Percentiles rank a stretch among this genome's conserved stretches.
These are phyloP conservation scores for Drosophila arizonae DNA, from an alignment of 1,140 invertebrate species.

Conservation along the genomic window DNA sequence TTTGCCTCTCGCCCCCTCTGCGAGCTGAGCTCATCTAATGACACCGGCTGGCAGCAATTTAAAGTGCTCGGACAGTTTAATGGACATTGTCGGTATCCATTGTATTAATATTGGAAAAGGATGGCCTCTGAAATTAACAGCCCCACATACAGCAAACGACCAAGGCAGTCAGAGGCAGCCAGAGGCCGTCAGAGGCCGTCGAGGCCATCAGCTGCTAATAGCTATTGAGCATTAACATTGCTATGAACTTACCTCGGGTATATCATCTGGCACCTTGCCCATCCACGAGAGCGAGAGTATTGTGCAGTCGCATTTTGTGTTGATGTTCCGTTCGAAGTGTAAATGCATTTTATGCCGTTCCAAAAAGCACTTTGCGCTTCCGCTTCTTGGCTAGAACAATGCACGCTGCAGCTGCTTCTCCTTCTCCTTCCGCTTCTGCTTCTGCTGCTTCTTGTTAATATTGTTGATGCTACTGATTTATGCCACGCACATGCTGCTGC, in stretches of 20 bases:
- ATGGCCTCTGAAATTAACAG: constrained; percentile 20
- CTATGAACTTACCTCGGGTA: constrained; percentile 90
- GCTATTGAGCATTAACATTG: constrained; percentile 23
- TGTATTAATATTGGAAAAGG: constrained; percentile 64
- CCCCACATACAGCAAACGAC: background rate
- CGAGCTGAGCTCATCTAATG: constrained; percentile 37
- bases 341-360: constrained; percentile 88
- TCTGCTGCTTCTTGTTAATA: constrained; percentile 25
- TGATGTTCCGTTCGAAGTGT: constrained; percentile 95
- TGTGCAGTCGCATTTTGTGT: constrained; percentile 96
- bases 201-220: constrained; percentile 32
- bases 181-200: too few relatives aligned
- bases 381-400: constrained; percentile 30
- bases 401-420: constrained; percentile 18
- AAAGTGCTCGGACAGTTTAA: constrained; percentile 67
- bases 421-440: constrained; percentile 26
- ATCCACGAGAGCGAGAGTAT: constrained; percentile 98
- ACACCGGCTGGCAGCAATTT: constrained; percentile 43
- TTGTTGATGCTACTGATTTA: constrained; percentile 34
- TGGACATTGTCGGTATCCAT: constrained; percentile 72
- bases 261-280: constrained; percentile 97
- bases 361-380: constrained; percentile 40
- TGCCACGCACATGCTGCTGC: constrained; percentile 67
- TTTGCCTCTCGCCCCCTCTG: background rate
- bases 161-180: too few relatives aligned